These are phyloP conservation scores for Vulpes lagopus DNA, from an alignment of 2,113 vertebrate genomes.

Conservation along the genomic window DNA sequence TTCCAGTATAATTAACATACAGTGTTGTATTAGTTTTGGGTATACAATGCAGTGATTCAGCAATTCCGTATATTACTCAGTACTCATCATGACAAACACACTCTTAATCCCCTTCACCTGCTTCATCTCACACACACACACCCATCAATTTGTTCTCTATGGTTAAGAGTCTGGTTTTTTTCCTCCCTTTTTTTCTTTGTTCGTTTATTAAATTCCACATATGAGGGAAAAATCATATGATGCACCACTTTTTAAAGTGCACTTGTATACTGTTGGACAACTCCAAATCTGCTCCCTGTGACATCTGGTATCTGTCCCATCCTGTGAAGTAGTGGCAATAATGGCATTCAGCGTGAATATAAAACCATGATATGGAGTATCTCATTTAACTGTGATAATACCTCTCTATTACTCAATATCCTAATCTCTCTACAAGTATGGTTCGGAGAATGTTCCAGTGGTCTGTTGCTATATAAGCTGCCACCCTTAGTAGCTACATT, in stretches of 20 bases:
- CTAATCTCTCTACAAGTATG: neutral
- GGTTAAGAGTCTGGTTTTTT: neutral
- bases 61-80: neutral
- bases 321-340: neutral
- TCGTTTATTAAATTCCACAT: neutral
- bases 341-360: neutral
- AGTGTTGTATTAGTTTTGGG: neutral
- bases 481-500: neutral
- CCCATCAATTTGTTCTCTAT: neutral
- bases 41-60: neutral
- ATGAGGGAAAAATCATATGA: neutral
- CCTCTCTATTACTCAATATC: neutral
- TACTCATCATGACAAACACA: neutral
- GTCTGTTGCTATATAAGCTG: neutral
- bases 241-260: neutral
- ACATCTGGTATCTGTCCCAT: neutral
- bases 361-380: neutral
- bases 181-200: neutral
- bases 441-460: neutral
- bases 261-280: neutral
- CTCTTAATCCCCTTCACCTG: neutral
- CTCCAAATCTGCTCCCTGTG: neutral
- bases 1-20: neutral
- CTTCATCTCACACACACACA: neutral
- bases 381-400: neutral